phyloP scores from a whole-genome alignment of 2,113 vertebrate species.

The Pyrgilauda ruficollis region DNA sequence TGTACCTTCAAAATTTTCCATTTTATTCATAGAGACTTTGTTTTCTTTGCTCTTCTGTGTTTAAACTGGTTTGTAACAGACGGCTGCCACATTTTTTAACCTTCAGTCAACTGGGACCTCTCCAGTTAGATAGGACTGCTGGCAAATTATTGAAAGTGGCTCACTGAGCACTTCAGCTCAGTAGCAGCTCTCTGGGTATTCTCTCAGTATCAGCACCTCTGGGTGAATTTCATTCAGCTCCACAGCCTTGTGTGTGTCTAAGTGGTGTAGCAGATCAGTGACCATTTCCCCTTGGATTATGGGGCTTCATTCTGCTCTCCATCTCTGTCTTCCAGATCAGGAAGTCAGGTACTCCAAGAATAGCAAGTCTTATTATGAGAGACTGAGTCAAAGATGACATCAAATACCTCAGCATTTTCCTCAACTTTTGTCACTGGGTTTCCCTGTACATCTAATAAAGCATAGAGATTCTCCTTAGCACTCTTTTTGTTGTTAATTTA shows the following conservation, averaged over 20 bases:
- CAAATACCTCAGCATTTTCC: background rate
- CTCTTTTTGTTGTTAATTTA: background rate
- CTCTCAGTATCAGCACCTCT: background rate
- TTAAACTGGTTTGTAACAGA: fast-evolving
- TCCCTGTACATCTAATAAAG: background rate
- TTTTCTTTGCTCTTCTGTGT: background rate
- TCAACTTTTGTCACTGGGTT: background rate
- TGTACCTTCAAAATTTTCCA: background rate
- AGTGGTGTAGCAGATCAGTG: background rate
- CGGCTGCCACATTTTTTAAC: background rate
- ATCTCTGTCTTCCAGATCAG: background rate
- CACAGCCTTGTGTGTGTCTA: background rate
- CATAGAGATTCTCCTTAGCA: background rate
- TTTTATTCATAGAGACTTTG: background rate
- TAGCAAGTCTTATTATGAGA: background rate
- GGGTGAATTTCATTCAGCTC: background rate
- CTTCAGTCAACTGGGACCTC: background rate
- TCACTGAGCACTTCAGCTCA: background rate
- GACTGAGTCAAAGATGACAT: background rate
- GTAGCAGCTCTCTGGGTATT: too few species aligned
- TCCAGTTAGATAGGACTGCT: background rate
- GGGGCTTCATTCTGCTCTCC: background rate
- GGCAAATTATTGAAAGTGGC: background rate
- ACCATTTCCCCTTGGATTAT: background rate
- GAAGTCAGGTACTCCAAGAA: background rate